Evolutionary conservation across 2,888 invertebrate genomes (phyloP).

Genomic region (Cataglyphis livida): DNA sequence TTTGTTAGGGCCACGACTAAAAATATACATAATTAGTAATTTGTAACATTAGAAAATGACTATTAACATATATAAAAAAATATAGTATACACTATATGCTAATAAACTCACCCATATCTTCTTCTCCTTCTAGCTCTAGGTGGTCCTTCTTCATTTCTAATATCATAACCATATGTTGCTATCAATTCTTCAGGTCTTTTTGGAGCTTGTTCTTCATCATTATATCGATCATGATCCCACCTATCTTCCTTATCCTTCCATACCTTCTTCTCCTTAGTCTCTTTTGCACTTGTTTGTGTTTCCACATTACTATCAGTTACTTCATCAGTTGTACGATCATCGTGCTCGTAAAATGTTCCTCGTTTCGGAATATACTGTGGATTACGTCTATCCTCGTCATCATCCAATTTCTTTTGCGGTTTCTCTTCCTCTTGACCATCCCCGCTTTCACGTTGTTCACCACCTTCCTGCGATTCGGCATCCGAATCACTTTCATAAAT

Average conservation of each 20-base stretch:
- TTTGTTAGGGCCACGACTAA: conserved; percentile 95
- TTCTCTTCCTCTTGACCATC: conserved; percentile 86
- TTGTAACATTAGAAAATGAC: neutral
- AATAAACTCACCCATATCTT: conserved; percentile 91
- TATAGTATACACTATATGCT: conserved; percentile 11
- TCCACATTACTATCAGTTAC: conserved; percentile 77
- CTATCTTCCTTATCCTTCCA: conserved; percentile 89
- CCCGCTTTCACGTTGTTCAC: conserved; percentile 81
- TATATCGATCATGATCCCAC: conserved; percentile 96
- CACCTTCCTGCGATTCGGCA: conserved; percentile 83
- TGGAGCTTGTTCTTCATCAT: conserved; percentile 93
- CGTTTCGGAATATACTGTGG: conserved; percentile 98
- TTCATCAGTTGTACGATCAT: conserved; percentile 93
- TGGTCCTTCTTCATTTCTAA: conserved; percentile 96
- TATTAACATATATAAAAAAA: conserved; percentile 42
- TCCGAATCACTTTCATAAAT: conserved; percentile 82
- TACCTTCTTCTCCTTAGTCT: conserved; percentile 85
- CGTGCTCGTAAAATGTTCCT: conserved; percentile 98
- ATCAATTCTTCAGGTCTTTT: conserved; percentile 95
- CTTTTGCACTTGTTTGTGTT: conserved; percentile 77
- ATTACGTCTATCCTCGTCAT: conserved; percentile 97
- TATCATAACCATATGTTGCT: conserved; percentile 96
- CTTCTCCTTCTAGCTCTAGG: conserved; percentile 94
- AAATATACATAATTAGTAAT: neutral
- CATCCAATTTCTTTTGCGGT: conserved; percentile 92